Evolutionary conservation across 2,113 vertebrate species (phyloP).

Genomic region (Leucoraja erinaceus): DNA sequence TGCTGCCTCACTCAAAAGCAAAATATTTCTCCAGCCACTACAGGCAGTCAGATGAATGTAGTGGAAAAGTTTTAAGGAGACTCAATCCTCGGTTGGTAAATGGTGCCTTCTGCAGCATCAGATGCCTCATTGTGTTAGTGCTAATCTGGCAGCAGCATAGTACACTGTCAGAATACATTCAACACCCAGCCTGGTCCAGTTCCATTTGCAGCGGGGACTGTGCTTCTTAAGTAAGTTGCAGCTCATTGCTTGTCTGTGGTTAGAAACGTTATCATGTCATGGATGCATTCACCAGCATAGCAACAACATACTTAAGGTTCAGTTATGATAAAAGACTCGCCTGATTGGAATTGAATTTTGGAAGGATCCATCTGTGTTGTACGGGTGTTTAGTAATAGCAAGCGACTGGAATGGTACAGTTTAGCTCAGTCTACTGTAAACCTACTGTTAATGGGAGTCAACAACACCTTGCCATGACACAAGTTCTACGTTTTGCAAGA

Average conservation of each 20-base stretch:
- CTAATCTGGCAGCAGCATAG: not conserved
- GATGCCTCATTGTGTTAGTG: conserved; percentile 4
- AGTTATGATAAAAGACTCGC: not conserved
- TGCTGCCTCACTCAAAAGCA: not conserved
- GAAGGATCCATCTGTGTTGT: not conserved
- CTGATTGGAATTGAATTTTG: not conserved
- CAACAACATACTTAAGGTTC: not conserved
- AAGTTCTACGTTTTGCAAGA: not conserved
- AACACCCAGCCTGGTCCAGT: not conserved
- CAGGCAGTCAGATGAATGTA: not conserved
- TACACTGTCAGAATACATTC: not conserved
- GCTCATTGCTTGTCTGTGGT: not conserved
- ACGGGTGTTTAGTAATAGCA: not conserved
- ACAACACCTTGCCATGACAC: too few species aligned
- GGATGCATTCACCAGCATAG: too few species aligned
- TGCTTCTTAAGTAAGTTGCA: conserved; percentile 8
- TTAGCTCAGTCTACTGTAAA: not conserved
- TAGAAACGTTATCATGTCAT: not conserved
- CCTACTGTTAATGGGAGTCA: not conserved
- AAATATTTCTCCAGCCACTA: not conserved
- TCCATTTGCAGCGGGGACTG: not conserved
- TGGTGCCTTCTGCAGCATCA: not conserved
- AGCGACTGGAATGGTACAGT: not conserved
- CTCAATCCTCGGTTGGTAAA: not conserved
- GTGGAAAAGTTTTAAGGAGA: not conserved